Percentiles rank a stretch among this genome's conserved stretches.
These are phyloP conservation scores for Bergia sp. DNA, from an alignment of 92 coral and sea anemone genomes.

Conservation along the genomic window DNA sequence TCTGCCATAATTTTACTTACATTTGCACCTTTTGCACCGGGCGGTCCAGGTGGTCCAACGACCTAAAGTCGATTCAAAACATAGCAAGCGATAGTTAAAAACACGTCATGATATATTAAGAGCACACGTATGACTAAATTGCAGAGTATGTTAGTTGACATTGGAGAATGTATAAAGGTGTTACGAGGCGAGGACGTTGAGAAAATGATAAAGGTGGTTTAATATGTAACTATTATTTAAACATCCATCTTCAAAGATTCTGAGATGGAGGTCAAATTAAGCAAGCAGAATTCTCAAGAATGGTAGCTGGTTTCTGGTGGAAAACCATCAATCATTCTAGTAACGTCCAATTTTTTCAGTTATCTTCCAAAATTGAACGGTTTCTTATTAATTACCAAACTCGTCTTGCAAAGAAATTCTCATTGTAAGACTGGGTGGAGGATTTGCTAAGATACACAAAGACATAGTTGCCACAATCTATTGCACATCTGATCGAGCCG, in stretches of 20 bases:
- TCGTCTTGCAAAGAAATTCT: slow-evolving; percentile 1
- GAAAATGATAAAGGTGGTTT: not conserved
- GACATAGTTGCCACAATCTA: not conserved
- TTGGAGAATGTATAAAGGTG: not conserved
- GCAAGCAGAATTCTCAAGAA: slow-evolving; percentile 50
- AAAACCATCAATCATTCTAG: slow-evolving; percentile 24
- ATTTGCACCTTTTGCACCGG: not conserved
- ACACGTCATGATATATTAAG: not conserved
- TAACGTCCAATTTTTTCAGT: slow-evolving; percentile 19
- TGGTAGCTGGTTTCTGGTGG: not conserved
- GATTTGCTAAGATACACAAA: slow-evolving; percentile 1
- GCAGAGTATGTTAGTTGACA: not conserved
- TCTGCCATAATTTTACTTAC: slow-evolving; percentile 5
- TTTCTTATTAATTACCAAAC: not conserved
- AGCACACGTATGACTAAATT: not conserved
- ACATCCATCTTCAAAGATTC: not conserved
- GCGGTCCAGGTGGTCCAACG: slow-evolving; percentile 25
- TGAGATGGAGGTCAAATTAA: slow-evolving; percentile 16
- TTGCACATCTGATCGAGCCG: not conserved
- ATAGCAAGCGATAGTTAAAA: not conserved
- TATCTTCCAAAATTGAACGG: slow-evolving; percentile 30
- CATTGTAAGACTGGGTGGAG: not conserved
- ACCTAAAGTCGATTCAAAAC: slow-evolving; percentile 13
- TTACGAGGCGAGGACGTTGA: not conserved
- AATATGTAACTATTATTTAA: not conserved